Conservation (phyloP, 2,113 vertebrate genomes). For the Bothrops jararaca region DNA sequence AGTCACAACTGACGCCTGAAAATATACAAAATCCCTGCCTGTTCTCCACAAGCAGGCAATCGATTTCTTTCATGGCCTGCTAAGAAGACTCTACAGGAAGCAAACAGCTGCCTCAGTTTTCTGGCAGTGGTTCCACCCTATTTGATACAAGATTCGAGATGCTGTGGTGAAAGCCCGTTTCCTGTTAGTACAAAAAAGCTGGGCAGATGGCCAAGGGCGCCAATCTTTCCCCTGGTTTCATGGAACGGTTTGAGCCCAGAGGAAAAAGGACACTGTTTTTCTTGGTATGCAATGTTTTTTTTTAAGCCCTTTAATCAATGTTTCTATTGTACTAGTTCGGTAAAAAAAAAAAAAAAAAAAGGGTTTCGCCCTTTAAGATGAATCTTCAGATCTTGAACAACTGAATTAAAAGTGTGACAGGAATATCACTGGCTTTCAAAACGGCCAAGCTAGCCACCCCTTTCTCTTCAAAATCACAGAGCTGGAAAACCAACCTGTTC, state of each 20-base stretch:
- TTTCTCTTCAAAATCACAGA: not conserved
- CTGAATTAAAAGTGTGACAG: not conserved
- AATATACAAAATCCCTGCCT: not conserved
- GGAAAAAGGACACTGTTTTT: not conserved
- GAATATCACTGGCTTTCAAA: not conserved
- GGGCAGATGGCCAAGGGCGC: not conserved
- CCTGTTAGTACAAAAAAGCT: not conserved
- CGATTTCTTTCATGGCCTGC: not conserved
- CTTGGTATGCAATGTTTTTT: not conserved
- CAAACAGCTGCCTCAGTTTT: not conserved
- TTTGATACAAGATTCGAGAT: not conserved
- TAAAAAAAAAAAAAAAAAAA: not conserved
- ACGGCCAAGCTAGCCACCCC: not conserved
- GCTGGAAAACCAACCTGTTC: not conserved
- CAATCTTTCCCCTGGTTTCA: no score
- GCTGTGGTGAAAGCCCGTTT: no score
- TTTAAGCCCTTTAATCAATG: not conserved
- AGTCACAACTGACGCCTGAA: not conserved
- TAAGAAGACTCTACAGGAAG: not conserved
- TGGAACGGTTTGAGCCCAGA: not conserved
- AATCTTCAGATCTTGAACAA: not conserved
- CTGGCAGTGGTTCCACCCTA: not conserved
- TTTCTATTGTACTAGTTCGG: not conserved
- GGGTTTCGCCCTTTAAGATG: no score
- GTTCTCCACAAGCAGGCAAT: not conserved